A percentile compares a stretch with the other conserved stretches of the same genome.
phyloP scores from a whole-genome alignment of 2,888 invertebrate species.

The Eilema sororculum region DNA sequence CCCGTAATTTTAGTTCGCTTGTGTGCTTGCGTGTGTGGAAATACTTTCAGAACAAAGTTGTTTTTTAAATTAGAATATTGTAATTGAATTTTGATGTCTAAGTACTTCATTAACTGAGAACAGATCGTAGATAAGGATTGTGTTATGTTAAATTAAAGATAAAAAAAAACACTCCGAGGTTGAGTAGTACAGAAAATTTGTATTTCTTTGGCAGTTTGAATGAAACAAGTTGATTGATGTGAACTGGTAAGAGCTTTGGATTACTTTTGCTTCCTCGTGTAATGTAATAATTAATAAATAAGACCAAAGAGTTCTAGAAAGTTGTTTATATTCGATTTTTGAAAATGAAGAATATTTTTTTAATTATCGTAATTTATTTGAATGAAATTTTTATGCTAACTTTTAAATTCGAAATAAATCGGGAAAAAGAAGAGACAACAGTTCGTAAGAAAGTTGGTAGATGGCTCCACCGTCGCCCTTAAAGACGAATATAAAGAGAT shows the following conservation, averaged over 20 bases:
- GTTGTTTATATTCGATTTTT: neutral
- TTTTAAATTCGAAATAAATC: too few relatives aligned
- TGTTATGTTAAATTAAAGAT: slow-evolving; percentile 14
- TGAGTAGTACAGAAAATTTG: neutral
- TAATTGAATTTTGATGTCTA: slow-evolving; percentile 36
- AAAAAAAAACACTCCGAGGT: neutral
- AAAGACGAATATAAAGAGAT: too few relatives aligned
- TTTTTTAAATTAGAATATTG: slow-evolving; percentile 47
- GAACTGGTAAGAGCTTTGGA: neutral
- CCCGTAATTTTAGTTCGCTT: slow-evolving; percentile 25
- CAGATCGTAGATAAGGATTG: slow-evolving; percentile 21
- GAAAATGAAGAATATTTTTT: neutral
- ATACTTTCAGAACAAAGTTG: slow-evolving; percentile 28
- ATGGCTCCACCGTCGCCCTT: too few relatives aligned
- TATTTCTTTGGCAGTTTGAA: slow-evolving; percentile 5
- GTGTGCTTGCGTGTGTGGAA: slow-evolving; percentile 39
- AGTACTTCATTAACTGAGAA: slow-evolving; percentile 21
- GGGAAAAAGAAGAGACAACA: too few relatives aligned
- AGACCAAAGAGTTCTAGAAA: slow-evolving; percentile 10
- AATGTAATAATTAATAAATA: slow-evolving; percentile 5
- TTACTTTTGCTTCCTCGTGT: neutral
- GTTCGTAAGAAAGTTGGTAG: too few relatives aligned
- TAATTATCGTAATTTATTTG: too few relatives aligned
- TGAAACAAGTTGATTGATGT: slow-evolving; percentile 2
- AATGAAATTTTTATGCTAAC: too few relatives aligned